Evolutionary conservation across 2,113 vertebrate species (phyloP), one percentile per base, ranked within the genome.

Genomic region (Oryzias woworae): DNA sequence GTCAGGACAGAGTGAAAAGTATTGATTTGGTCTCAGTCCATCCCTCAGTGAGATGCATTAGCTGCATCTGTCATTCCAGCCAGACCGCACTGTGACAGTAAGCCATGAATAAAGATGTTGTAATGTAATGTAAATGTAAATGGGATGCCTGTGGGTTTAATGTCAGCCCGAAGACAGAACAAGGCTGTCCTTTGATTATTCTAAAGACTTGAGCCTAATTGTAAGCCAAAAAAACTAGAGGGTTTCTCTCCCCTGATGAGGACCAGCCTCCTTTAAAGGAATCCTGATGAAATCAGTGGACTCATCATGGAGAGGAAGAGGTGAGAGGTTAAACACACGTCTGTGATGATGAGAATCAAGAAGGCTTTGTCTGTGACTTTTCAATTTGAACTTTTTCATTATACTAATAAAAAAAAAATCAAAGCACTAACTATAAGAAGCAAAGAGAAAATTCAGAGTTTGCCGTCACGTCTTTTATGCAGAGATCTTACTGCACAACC

Each of bases 81-180:
- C 82, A 64, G 64, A 71, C 49, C 48, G 46, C 42, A n/a, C 49
- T 28, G n/a, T 69, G 80, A 79, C 82, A 67, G 69, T 48, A 57
- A 62, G 48, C 80, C 58, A 73, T 83, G 85, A 83, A 86, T 87
- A 87, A 87, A 83, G 83, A 73, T 53, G 56, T 55, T 48, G 64
- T 82, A 86, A 89, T 84, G 81, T 63, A 81, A 87, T 86, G 84
- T 72, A 84, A 83, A 89, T 87, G 83, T 74, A 85, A 83, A 89
- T 86, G 78, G 23, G 80, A 82, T 73, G 70, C 77, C 76, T 75
- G 68, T 65, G 66, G 71, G 59, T 86, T 77, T 72, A 68, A 69
- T 36, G 71, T 66, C 65, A 47, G 66, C 28, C 53, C 26, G 13
- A 58, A 66, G 75, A 80, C 58, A 82, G 66, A 79, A 85, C 79